These are phyloP conservation scores for Amphiprion ocellaris DNA, from an alignment of 2,113 vertebrate genomes.

Conservation along the genomic window DNA sequence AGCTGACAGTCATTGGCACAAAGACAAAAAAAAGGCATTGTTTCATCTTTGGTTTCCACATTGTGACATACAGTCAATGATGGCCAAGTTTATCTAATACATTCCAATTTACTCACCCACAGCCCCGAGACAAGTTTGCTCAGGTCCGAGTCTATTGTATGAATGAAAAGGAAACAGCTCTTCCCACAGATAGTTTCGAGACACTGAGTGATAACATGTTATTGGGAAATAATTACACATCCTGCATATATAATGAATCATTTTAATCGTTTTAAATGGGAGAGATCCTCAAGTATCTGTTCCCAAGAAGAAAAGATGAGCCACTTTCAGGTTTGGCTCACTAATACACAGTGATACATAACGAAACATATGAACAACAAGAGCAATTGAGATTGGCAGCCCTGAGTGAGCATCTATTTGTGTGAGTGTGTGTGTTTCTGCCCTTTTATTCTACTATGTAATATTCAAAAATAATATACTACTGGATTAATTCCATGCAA, in stretches of 20 bases:
- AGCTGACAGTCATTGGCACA: conserved; percentile 18
- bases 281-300: conserved; percentile 7
- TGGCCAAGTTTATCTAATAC: conserved; percentile 9
- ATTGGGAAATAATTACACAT: conserved; percentile 49
- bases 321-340: conserved; percentile 10
- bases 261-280: conserved; percentile 44
- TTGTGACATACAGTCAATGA: conserved; percentile 18
- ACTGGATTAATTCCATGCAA: not conserved
- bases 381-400: conserved; percentile 11
- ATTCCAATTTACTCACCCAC: conserved; percentile 30
- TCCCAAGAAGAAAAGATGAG: conserved; percentile 29
- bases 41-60: conserved; percentile 20
- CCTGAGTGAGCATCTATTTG: not conserved
- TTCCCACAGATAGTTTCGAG: conserved; percentile 12
- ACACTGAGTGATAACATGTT: conserved; percentile 41
- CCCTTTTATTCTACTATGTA: not conserved
- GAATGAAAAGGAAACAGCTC: conserved; percentile 19
- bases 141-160: conserved; percentile 7
- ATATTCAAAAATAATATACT: not conserved
- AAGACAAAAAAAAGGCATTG: conserved; percentile 19
- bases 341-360: conserved; percentile 13
- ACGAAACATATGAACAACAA: conserved; percentile 26
- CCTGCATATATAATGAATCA: not conserved
- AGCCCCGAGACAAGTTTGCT: conserved; percentile 27
- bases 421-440: not conserved